These are phyloP conservation scores for Conus betulinus DNA, from an alignment of 1,140 invertebrate species.

Conservation along the genomic window DNA sequence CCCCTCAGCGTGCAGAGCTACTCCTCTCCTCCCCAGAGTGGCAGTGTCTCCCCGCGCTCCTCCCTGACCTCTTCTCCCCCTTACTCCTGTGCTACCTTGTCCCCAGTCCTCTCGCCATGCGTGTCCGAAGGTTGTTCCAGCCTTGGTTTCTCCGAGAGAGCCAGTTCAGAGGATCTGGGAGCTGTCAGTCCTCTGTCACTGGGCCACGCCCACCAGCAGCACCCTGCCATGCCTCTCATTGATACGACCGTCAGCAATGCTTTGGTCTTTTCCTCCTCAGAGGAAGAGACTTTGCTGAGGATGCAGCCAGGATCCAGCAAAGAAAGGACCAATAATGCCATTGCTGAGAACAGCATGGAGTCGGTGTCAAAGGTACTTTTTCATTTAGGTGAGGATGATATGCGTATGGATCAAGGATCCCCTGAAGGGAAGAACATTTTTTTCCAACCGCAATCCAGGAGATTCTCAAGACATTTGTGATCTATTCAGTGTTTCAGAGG, in stretches of 20 bases:
- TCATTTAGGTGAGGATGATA: not conserved
- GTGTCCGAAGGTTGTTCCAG: not conserved
- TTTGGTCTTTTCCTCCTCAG: slow-evolving; percentile 31
- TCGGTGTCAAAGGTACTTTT: not conserved
- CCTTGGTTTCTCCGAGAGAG: not conserved
- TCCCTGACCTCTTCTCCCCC: not conserved
- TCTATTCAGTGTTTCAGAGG: too few relatives aligned
- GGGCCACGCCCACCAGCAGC: not conserved
- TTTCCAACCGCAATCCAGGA: too few relatives aligned
- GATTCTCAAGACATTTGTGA: too few relatives aligned
- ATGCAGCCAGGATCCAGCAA: not conserved
- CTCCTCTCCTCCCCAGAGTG: slow-evolving; percentile 33
- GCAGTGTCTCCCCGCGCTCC: slow-evolving; percentile 33
- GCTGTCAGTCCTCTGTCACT: not conserved
- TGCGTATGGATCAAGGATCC: not conserved
- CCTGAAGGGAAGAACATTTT: not conserved
- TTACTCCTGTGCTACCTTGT: slow-evolving; percentile 8
- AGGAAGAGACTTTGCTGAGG: slow-evolving; percentile 15
- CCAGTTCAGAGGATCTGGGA: not conserved
- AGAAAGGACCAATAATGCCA: not conserved
- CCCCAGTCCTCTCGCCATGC: not conserved
- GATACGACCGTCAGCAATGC: not conserved
- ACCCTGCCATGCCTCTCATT: not conserved
- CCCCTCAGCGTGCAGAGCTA: slow-evolving; percentile 50
- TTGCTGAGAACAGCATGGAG: not conserved